Conservation (phyloP, 2,888 invertebrate species). For the Diaphora mendica region DNA sequence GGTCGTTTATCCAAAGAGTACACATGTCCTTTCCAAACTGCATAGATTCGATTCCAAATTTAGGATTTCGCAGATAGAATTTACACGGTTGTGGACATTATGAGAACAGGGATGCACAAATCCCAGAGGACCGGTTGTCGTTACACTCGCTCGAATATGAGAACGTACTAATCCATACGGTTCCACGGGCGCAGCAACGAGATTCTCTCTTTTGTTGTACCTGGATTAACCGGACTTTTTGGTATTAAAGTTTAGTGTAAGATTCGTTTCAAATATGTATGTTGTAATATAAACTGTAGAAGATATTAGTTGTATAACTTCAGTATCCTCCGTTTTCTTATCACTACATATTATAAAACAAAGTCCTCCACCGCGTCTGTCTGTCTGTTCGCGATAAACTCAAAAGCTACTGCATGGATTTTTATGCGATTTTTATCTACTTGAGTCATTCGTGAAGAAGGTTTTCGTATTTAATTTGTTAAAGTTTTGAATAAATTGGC, state of each 20-base stretch:
- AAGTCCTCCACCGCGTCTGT: too few species aligned
- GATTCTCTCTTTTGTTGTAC: not conserved
- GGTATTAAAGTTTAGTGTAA: not conserved
- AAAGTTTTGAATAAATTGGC: too few species aligned
- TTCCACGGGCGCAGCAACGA: not conserved
- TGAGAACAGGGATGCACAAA: not conserved
- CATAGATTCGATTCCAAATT: conserved; percentile 1
- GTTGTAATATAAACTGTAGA: not conserved
- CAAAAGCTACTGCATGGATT: too few species aligned
- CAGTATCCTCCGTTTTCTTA: too few species aligned
- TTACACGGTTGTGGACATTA: not conserved
- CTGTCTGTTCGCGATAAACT: too few species aligned
- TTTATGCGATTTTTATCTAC: too few species aligned
- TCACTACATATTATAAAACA: too few species aligned
- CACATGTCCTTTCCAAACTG: conserved; percentile 7
- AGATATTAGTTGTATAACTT: too few species aligned
- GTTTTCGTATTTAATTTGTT: too few species aligned
- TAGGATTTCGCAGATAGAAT: conserved; percentile 7
- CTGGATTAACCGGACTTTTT: not conserved
- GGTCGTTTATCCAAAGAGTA: not conserved
- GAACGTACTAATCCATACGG: not conserved
- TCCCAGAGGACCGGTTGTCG: not conserved
- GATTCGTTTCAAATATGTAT: not conserved
- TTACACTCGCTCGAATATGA: not conserved
- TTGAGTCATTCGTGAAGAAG: too few species aligned